Conservation (phyloP, 2,888 invertebrate genomes). For the Tenthredo notha region DNA sequence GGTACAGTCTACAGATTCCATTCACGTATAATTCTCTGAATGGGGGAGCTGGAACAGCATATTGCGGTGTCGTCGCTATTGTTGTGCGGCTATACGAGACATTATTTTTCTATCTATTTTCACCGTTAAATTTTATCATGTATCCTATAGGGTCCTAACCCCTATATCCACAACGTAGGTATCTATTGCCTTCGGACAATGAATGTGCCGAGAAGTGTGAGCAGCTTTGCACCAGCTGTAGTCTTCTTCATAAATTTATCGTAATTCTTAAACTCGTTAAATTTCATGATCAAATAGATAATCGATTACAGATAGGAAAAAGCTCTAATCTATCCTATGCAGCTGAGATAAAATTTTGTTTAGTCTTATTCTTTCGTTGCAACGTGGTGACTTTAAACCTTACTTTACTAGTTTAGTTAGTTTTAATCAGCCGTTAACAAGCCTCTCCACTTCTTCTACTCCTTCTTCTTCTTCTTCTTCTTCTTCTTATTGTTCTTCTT, state of each 20-base stretch:
- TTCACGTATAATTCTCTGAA: neutral
- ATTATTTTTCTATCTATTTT: neutral
- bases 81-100: neutral
- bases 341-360: neutral
- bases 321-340: neutral
- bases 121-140: constrained; percentile 21
- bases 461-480: neutral
- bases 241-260: neutral
- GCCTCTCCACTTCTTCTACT: constrained; percentile 5
- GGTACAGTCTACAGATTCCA: constrained; percentile 14
- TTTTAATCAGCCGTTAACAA: constrained; percentile 29
- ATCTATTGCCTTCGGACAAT: neutral
- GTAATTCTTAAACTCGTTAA: neutral
- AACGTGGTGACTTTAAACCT: neutral
- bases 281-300: neutral
- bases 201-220: neutral
- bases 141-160: neutral
- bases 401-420: neutral
- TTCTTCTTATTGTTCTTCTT: neutral
- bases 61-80: constrained; percentile 29
- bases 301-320: neutral
- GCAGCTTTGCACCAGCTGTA: neutral
- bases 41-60: neutral
- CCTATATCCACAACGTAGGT: neutral
- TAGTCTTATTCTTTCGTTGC: neutral